Percentiles rank a stretch among this genome's conserved stretches.
These are phyloP conservation scores for Sarcoramphus papa DNA, from an alignment of 2,797 vertebrate genomes.

Conservation along the genomic window DNA sequence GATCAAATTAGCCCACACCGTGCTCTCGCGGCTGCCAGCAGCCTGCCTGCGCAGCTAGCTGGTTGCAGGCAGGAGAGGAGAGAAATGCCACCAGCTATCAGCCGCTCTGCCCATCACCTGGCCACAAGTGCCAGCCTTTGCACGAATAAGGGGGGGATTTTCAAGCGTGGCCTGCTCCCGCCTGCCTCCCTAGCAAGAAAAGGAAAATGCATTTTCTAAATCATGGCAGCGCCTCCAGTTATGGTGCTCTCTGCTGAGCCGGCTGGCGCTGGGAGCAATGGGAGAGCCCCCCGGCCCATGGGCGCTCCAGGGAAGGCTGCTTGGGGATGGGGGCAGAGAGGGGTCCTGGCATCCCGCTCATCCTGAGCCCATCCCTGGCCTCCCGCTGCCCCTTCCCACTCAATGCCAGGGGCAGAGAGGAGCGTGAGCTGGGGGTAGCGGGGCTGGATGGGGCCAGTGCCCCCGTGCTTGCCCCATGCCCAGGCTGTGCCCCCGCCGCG, in stretches of 20 bases:
- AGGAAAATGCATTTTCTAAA: not conserved
- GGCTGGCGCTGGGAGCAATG: not conserved
- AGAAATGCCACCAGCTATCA: not conserved
- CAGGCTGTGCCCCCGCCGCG: not conserved
- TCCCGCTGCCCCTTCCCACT: not conserved
- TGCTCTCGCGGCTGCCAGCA: not conserved
- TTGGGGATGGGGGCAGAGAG: not conserved
- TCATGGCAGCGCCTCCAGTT: accelerated
- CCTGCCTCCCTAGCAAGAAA: not conserved
- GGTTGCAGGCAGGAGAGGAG: not conserved
- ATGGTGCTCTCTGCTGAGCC: not conserved
- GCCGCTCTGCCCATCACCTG: not conserved
- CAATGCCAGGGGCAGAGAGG: accelerated
- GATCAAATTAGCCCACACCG: not conserved
- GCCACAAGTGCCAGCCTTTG: not conserved
- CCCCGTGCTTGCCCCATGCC: not conserved
- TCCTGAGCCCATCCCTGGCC: not conserved
- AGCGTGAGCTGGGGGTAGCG: accelerated
- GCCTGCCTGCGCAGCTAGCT: not conserved
- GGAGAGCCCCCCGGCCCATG: accelerated
- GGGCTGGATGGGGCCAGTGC: not conserved
- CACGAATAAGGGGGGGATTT: not conserved
- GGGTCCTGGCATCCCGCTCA: not conserved
- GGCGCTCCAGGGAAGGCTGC: accelerated
- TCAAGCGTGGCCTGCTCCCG: not conserved